Evolutionary conservation across 2,113 vertebrate species (phyloP).

Genomic region (Corythornis vintsioides): DNA sequence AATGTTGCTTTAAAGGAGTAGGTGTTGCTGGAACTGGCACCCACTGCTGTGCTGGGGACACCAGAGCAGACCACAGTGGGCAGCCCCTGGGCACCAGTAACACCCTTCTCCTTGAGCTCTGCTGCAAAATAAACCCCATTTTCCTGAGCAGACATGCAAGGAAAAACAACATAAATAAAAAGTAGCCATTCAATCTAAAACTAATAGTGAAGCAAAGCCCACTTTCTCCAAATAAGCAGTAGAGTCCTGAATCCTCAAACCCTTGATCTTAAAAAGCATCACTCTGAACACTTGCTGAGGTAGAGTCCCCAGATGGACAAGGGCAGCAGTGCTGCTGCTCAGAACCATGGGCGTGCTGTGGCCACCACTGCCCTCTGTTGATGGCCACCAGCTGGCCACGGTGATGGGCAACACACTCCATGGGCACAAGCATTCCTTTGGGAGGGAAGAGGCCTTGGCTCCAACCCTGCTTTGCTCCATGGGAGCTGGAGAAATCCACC

Average conservation of each 20-base stretch:
- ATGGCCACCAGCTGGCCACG: not conserved
- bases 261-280: not conserved
- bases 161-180: accelerated
- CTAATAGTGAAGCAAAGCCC: not conserved
- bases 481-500: accelerated
- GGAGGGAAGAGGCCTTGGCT: accelerated
- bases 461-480: accelerated
- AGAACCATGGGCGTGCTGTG: not conserved
- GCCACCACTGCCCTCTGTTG: constrained; percentile 15
- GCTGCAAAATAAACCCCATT: accelerated
- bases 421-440: accelerated
- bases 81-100: accelerated
- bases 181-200: not conserved
- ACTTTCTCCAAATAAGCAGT: not conserved
- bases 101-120: accelerated
- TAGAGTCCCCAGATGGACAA: not conserved
- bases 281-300: not conserved
- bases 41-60: not conserved
- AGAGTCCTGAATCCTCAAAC: not conserved
- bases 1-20: not conserved
- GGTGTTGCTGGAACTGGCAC: not conserved
- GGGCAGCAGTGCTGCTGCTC: not conserved
- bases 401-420: accelerated
- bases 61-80: accelerated
- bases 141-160: not conserved